Conservation (phyloP, 2,113 vertebrate genomes). For the Sebastes schlegelii region DNA sequence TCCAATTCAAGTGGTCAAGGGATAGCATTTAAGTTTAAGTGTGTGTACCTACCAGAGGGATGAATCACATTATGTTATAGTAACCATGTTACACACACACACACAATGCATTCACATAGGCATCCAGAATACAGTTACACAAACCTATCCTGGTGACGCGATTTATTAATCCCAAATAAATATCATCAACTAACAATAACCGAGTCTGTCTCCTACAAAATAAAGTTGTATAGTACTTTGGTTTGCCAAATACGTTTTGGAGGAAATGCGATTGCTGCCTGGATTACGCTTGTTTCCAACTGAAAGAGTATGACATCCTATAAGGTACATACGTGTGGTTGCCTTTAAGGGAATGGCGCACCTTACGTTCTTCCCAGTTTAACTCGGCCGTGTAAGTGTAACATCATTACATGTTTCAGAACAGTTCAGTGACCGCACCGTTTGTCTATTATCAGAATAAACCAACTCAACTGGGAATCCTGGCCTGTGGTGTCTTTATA, state of each 20-base stretch:
- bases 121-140: not conserved
- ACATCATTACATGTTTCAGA: no score
- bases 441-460: no score
- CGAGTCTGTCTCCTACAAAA: not conserved
- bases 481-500: no score
- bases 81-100: constrained; percentile 12
- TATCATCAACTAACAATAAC: constrained; percentile 1
- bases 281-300: not conserved
- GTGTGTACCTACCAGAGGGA: constrained; percentile 3
- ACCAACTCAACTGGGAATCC: no score
- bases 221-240: not conserved
- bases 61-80: constrained; percentile 33
- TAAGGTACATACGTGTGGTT: not conserved
- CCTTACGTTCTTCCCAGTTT: no score
- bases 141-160: not conserved
- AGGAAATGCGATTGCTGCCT: not conserved
- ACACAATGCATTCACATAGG: not conserved
- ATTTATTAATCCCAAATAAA: constrained; percentile 1
- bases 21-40: constrained; percentile 45
- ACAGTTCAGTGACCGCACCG: no score
- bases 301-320: not conserved
- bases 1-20: constrained; percentile 44
- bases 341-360: no score
- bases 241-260: not conserved
- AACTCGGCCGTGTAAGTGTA: no score